Evolutionary conservation across 2,888 invertebrate genomes (phyloP), one percentile per base, ranked within the genome.

Genomic region (Leptogaster cylindrica): DNA sequence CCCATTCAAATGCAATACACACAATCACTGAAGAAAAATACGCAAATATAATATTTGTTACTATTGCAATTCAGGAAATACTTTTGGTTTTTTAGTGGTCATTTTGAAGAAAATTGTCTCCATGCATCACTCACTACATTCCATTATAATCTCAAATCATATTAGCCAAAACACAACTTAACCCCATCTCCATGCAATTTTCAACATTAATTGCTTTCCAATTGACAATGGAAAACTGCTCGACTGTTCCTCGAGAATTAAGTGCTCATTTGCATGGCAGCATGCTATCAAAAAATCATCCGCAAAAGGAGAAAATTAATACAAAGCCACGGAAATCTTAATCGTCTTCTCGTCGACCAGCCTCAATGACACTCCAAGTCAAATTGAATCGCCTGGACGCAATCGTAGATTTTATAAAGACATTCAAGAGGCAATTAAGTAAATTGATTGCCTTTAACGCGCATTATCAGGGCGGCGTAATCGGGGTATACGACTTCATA

Each of bases 381-480:
- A 58, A 58, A 58, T 58, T 58, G 58, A 58, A 39, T 58, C 41
- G 58, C 41, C 41, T 36, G 14, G n/a, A 12, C 25, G 18, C 39
- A 58, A 39, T 58, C 58, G 58, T 41, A 7, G 52, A 33, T 51
- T 28, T 28, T 28, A 28, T 12, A 25, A n/a, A 58, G 41, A 23
- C 58, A 23, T 41, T 39, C 58, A 58, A 58, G 58, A 39, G 58
- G 58, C 58, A 58, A 58, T 58, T 58, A 58, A 58, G 58, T 41
- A 58, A 58, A 58, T 58, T 58, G 58, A 58, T 58, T 58, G 58
- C 58, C 58, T 58, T 58, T 58, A 58, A 39, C 58, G 58, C 58
- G n/a, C 25, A 58, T 58, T 58, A 58, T 58, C 58, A 41, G 25
- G 23, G 10, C 58, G 27, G 3, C 33, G 14, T 16, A 58, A 58